A percentile compares a stretch with the other conserved stretches of the same genome.
Evolutionary conservation across 2,888 invertebrate species (phyloP).

Genomic region (Beris chalybata): DNA sequence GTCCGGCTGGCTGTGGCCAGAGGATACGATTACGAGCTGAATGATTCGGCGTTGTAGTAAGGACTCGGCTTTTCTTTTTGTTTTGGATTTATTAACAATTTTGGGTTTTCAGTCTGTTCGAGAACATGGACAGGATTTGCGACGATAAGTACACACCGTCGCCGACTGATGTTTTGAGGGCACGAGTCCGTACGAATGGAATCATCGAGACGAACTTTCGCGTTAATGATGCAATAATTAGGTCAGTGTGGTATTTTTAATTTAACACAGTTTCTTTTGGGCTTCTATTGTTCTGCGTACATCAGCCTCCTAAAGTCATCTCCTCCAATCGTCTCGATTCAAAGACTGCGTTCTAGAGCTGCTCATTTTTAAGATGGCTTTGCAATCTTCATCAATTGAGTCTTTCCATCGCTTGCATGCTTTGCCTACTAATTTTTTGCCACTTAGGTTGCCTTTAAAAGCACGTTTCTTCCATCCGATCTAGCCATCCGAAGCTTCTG

Average conservation of each 20-base stretch:
- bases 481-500: no score
- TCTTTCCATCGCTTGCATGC: no score
- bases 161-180: conserved; percentile 65
- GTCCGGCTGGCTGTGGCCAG: conserved; percentile 65
- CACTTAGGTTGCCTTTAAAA: no score
- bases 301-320: no score
- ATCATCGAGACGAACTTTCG: conserved; percentile 68
- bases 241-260: conserved; percentile 40
- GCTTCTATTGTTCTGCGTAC: no score
- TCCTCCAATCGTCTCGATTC: no score
- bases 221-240: conserved; percentile 62
- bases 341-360: no score
- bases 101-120: conserved; percentile 60
- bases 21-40: conserved; percentile 68
- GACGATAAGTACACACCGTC: conserved; percentile 65
- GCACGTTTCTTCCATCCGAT: no score
- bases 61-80: conserved; percentile 44
- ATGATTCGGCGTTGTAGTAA: conserved; percentile 68
- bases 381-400: no score
- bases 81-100: conserved; percentile 11
- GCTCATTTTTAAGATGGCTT: no score
- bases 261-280: no score
- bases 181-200: conserved; percentile 66
- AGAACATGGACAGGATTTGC: conserved; percentile 67
- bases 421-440: no score